Base-by-base conservation (phyloP, 2,113 vertebrate genomes). In the Psephotus haematonotus region DNA sequence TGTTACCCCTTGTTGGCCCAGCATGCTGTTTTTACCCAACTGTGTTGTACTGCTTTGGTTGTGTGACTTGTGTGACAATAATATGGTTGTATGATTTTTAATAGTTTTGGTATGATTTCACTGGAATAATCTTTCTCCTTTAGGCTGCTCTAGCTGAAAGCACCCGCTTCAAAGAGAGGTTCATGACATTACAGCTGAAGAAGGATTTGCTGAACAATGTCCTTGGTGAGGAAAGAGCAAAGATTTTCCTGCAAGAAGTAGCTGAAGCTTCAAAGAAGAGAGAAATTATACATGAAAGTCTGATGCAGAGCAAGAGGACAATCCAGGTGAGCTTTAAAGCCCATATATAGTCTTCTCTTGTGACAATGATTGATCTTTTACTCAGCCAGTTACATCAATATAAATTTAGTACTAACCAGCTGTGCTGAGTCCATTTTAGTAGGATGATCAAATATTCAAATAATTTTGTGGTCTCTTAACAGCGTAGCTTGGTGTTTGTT, bases 251-350 rank as follows among this genome's bases (percentile, higher is more conserved):
- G 90, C 97, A 96, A 9, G 98, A 99, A 80, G 97, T 98, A 74
- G 92, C 72, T 5, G 44, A 96, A 20, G 97, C 98, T 28, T 39
- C 97, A 86, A 97, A 97, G 89, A 98, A 98, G 93, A 97, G 99
- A 75, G 99, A 99, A 95, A 95, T 98, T 79, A 91, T 99, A 31
- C 98, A 99, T 64, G 93, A 83, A 87, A 96, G 98, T 90, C 98
- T 99, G 7, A 93, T 98, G 90, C 98, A 99, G 97, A 98, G 98
- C 92, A 99, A 98, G 84, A 98, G 90, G 95, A 97, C 97, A 23
- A 96, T 99, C 35, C 98, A 99, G 98, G 99, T 99, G 88, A 84
- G 79, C 13, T 20, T 33, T 41, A 63, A 76, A 88, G 22, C 29
- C 16, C 20, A 11, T 24, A 7, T 35, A 35, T 3, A 50, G 25